Evolutionary conservation across 2,113 vertebrate species (phyloP).

Genomic region (Eretmochelys imbricata): DNA sequence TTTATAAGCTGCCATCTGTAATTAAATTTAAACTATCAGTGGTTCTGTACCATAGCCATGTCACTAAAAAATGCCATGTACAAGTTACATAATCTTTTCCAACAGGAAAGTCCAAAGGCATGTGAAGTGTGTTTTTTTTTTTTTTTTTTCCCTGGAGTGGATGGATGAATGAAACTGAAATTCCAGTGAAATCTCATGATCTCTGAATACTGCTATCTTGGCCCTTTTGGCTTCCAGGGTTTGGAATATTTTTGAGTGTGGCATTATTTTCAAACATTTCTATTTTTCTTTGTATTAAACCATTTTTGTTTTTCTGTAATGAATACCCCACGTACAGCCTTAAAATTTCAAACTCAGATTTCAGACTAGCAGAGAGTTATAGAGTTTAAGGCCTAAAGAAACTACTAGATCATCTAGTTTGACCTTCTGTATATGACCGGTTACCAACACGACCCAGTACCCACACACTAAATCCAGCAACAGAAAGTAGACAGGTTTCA

Average conservation of each 20-base stretch:
- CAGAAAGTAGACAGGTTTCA: not conserved
- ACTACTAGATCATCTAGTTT: not conserved
- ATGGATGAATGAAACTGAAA: constrained; percentile 9
- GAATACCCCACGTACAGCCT: not conserved
- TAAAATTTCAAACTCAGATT: not conserved
- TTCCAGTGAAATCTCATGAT: not conserved
- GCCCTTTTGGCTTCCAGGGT: not conserved
- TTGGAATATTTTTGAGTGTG: not conserved
- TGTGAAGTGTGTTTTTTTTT: not conserved
- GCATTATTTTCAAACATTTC: not conserved
- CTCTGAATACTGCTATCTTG: not conserved
- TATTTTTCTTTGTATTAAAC: not conserved
- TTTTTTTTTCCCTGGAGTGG: not conserved
- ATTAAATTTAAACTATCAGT: constrained; percentile 57
- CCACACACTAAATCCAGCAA: not conserved
- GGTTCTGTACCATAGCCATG: constrained; percentile 40
- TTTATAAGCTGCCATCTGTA: constrained; percentile 57
- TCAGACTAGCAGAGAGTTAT: not conserved
- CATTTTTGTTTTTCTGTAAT: not conserved
- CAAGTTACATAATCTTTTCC: constrained; percentile 52
- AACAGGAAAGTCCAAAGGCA: constrained; percentile 35
- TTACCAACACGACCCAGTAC: not conserved
- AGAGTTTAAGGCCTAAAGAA: not conserved
- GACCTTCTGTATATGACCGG: not conserved
- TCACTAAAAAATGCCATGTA: constrained; percentile 33